These are phyloP conservation scores for Bradypodion ventrale DNA, from an alignment of 2,797 vertebrate species.

Conservation along the genomic window DNA sequence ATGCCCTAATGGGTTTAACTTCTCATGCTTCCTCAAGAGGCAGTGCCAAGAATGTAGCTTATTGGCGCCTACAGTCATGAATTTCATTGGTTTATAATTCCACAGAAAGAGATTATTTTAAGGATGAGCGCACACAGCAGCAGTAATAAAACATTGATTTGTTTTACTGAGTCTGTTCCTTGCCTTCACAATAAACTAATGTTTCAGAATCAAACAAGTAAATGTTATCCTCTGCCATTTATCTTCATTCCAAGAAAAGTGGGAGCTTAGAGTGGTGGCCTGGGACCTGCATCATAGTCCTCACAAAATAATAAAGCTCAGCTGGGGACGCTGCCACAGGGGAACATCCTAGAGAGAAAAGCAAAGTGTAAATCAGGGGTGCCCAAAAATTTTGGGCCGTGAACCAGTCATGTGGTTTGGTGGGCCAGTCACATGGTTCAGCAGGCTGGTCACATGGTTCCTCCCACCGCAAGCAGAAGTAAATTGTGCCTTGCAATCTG, in stretches of 20 bases:
- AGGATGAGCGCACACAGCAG: background rate
- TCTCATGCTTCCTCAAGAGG: background rate
- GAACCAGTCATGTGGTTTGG: too few species aligned
- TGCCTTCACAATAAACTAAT: background rate
- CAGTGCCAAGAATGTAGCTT: constrained; percentile 3
- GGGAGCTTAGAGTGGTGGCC: background rate
- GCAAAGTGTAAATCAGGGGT: too few species aligned
- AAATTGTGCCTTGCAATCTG: too few species aligned
- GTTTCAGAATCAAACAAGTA: background rate
- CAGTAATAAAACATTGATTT: background rate
- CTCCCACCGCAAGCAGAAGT: too few species aligned
- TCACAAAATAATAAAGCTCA: too few species aligned
- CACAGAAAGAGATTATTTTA: background rate
- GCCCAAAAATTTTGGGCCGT: too few species aligned
- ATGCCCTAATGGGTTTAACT: constrained; percentile 11
- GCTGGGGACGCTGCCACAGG: too few species aligned
- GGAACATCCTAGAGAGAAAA: too few species aligned
- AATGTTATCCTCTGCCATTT: background rate
- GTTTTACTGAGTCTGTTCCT: background rate
- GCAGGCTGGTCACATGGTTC: too few species aligned
- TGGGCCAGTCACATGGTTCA: too few species aligned
- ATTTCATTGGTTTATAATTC: background rate
- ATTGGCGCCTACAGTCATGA: background rate
- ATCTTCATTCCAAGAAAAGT: background rate
- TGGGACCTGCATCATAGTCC: too few species aligned